These are phyloP conservation scores for Fregata magnificens DNA, from an alignment of 2,113 vertebrate genomes.

Conservation along the genomic window DNA sequence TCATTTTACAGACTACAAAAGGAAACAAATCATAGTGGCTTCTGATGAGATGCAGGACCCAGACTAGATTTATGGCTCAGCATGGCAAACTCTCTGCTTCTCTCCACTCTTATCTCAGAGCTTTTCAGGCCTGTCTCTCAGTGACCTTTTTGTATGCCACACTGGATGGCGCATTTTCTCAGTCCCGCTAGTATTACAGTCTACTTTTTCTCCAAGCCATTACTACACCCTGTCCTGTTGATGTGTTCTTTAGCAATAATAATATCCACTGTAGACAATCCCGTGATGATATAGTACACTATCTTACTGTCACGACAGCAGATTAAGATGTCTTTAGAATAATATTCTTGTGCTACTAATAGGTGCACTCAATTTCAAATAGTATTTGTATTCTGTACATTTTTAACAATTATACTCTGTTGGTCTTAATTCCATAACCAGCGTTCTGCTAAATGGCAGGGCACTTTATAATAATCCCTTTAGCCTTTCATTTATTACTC, in stretches of 20 bases:
- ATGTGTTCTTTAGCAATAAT: neutral
- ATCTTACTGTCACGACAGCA: neutral
- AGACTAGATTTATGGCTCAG: neutral
- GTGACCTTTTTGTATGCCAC: neutral
- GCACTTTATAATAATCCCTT: neutral
- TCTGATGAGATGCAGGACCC: neutral
- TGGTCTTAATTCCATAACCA: neutral
- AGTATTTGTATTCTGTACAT: neutral
- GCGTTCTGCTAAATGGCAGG: neutral
- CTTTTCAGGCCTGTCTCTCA: neutral
- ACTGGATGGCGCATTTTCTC: neutral
- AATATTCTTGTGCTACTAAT: neutral
- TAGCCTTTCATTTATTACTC: neutral
- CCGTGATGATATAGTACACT: neutral
- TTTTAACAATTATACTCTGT: neutral
- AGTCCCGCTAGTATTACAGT: neutral
- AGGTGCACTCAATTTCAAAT: neutral
- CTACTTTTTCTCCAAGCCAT: neutral
- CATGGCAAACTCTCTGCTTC: neutral
- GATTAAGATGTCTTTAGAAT: neutral
- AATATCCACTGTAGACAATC: neutral
- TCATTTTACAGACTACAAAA: neutral
- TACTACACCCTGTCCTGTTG: neutral
- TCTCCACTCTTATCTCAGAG: neutral
- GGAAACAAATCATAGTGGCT: neutral